phyloP scores from a whole-genome alignment of 2,888 invertebrate species.

The Synanthedon andrenaeformis region DNA sequence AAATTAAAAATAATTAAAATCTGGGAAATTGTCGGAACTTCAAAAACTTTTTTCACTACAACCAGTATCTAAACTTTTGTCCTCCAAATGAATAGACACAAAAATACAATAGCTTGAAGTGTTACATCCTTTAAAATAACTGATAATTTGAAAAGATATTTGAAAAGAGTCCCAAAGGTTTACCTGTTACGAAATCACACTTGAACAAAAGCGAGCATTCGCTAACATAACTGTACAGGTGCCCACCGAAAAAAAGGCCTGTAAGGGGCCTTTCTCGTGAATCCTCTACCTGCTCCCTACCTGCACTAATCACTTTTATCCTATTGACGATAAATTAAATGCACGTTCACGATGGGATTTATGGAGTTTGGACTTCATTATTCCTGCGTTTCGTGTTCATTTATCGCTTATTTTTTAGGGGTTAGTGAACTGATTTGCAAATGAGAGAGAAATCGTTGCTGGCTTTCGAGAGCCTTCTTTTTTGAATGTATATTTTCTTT shows the following conservation, averaged over 20 bases:
- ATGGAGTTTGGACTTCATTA: slow-evolving; percentile 41
- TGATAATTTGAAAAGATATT: slow-evolving; percentile 11
- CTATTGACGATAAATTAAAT: slow-evolving; percentile 56
- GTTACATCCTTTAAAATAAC: slow-evolving; percentile 35
- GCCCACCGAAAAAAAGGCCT: slow-evolving; percentile 46
- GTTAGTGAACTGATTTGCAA: background rate
- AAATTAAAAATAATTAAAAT: no score
- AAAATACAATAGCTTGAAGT: no score
- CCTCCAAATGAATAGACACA: no score
- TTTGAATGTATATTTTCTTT: no score
- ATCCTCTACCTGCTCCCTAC: slow-evolving; percentile 53
- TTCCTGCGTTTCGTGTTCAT: slow-evolving; percentile 34
- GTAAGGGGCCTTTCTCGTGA: slow-evolving; percentile 32
- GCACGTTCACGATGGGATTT: slow-evolving; percentile 34
- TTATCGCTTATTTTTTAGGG: slow-evolving; percentile 18
- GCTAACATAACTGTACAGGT: slow-evolving; percentile 49
- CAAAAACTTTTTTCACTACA: no score
- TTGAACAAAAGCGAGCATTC: slow-evolving; percentile 34
- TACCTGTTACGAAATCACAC: slow-evolving; percentile 19
- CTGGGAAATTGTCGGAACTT: no score
- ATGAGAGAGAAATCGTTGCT: background rate
- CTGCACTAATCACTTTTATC: slow-evolving; percentile 49
- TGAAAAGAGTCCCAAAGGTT: slow-evolving; percentile 1
- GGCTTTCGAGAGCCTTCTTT: no score
- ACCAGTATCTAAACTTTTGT: no score